Evolutionary conservation across 2,888 invertebrate genomes (phyloP).

Genomic region (Phragmatobia fuliginosa): DNA sequence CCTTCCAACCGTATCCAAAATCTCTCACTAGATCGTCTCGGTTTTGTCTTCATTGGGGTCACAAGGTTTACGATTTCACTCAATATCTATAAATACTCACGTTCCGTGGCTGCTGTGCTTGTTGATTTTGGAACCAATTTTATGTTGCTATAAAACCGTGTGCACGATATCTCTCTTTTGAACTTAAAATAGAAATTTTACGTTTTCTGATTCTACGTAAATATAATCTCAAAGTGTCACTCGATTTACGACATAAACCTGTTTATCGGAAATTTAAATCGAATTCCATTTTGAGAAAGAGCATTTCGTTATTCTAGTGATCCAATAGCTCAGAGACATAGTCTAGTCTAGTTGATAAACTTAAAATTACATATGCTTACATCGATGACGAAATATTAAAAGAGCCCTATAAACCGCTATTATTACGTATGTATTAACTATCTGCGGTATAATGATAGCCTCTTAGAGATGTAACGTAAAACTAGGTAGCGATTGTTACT

Average conservation of each 20-base stretch:
- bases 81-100: slow-evolving; percentile 67
- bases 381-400: slow-evolving; percentile 33
- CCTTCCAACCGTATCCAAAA: slow-evolving; percentile 49
- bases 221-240: not conserved
- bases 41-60: slow-evolving; percentile 69
- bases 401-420: slow-evolving; percentile 39
- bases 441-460: slow-evolving; percentile 41
- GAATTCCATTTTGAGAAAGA: slow-evolving; percentile 55
- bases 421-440: slow-evolving; percentile 32
- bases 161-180: slow-evolving; percentile 52
- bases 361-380: slow-evolving; percentile 29
- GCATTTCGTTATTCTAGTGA: slow-evolving; percentile 35
- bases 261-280: slow-evolving; percentile 62
- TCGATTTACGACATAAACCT: slow-evolving; percentile 56
- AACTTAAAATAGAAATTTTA: slow-evolving; percentile 54
- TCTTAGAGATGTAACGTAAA: slow-evolving; percentile 45
- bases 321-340: slow-evolving; percentile 17
- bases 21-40: slow-evolving; percentile 54
- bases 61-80: slow-evolving; percentile 79
- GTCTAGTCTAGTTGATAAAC: slow-evolving; percentile 14
- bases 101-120: slow-evolving; percentile 57
- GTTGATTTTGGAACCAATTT: slow-evolving; percentile 72
- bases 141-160: slow-evolving; percentile 59
- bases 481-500: slow-evolving; percentile 62
- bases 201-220: slow-evolving; percentile 34